phyloP scores from a whole-genome alignment of 2,888 invertebrate species.

The Polydrusus cervinus region DNA sequence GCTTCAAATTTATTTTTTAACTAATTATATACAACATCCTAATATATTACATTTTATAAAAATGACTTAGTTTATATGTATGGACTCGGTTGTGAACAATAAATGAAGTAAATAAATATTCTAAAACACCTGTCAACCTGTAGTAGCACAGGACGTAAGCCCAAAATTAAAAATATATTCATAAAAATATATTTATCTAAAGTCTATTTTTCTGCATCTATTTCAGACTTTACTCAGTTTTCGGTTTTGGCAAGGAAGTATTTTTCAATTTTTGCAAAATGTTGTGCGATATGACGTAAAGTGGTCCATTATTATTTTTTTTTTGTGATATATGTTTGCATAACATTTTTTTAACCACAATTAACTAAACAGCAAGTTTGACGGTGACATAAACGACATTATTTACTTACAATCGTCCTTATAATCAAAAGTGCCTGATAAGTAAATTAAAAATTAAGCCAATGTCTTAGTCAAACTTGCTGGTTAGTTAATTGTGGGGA shows the following conservation, averaged over 20 bases:
- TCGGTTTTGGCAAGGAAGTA: slow-evolving; percentile 45
- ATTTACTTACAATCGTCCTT: too few relatives aligned
- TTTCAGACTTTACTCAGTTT: slow-evolving; percentile 42
- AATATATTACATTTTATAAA: slow-evolving; percentile 43
- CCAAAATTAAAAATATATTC: slow-evolving; percentile 29
- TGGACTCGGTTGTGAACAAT: slow-evolving; percentile 27
- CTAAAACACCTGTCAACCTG: background rate
- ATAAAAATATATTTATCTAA: slow-evolving; percentile 43
- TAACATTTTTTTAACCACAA: too few relatives aligned
- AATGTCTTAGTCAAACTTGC: too few relatives aligned
- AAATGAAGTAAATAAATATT: slow-evolving; percentile 24
- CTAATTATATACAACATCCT: slow-evolving; percentile 26
- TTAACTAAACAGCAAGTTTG: too few relatives aligned
- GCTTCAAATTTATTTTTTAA: slow-evolving; percentile 12
- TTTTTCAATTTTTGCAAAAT: slow-evolving; percentile 9
- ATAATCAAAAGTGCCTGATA: too few relatives aligned
- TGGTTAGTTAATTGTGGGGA: too few relatives aligned
- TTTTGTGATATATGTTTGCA: background rate
- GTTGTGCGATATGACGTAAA: slow-evolving; percentile 39
- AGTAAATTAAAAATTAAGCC: too few relatives aligned
- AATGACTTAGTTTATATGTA: slow-evolving; percentile 46
- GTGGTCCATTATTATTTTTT: slow-evolving; percentile 35
- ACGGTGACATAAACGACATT: too few relatives aligned
- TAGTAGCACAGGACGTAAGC: background rate
- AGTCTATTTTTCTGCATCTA: slow-evolving; percentile 35